Base-by-base conservation (phyloP, 2,113 vertebrate genomes). In the Gila orcuttii region DNA sequence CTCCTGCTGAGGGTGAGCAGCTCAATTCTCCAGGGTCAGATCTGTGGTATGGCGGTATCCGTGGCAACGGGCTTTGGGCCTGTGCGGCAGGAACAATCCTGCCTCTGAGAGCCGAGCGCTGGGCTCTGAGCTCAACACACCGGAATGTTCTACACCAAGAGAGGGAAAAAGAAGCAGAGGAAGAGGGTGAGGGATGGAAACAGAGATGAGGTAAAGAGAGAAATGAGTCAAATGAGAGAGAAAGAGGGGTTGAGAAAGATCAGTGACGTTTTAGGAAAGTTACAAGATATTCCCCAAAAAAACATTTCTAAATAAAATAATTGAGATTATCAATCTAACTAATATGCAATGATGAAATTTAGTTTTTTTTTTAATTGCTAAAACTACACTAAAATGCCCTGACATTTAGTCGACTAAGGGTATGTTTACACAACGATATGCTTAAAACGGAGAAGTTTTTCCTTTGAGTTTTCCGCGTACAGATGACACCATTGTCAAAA, bases 31-130 rank as follows among this genome's bases (percentile, higher is more conserved):
- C 88, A 93, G 96, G 96, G 96, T 96, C 96, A 96, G 95, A 95
- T 93, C 95, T 95, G 94, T 97, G 96, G 96, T 97, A 97, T 97
- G 96, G 95, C 94, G 95, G 97, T 97, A 95, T 96, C 97, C 94
- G 92, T 96, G 94, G 96, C 95, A 98, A 97, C 97, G 91, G 90
- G 93, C 92, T 91, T 94, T 95, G 92, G 96, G 94, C 94, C 95
- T 90, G 93, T 91, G 91, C 87, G 91, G 91, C 93, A 92, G 90
- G 94, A 96, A 95, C 94, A 95, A 94, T 94, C 92, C 94, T 92
- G 93, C 93, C 93, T 94, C 93, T 94, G 93, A 96, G 93, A 89
- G 90, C 93, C 85, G 89, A 89, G 85, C 19, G 1, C 64, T 79
- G 79, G 77, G 86, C 88, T 88, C 87, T 87, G 86, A 91, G 88